Evolutionary conservation across 2,888 invertebrate genomes (phyloP).

Genomic region (Drosophila fulvimacula): DNA sequence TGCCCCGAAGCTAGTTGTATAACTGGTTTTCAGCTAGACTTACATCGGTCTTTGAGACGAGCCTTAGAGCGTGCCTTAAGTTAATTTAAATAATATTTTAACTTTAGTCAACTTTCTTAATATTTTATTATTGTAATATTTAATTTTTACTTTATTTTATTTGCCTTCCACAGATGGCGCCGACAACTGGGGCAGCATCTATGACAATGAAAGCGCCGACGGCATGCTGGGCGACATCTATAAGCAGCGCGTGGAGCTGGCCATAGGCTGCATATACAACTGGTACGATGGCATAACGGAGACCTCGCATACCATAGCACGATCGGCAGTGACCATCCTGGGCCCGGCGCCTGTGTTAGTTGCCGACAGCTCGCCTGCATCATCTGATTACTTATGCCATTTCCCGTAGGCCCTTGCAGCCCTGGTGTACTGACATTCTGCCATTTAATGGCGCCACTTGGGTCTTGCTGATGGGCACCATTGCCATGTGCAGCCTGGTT

Average conservation of each 20-base stretch:
- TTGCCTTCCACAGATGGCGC: slow-evolving; percentile 71
- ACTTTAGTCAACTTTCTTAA: background rate
- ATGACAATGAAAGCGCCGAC: slow-evolving; percentile 79
- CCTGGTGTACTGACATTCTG: slow-evolving; percentile 80
- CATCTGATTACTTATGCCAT: background rate
- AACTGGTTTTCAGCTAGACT: too few relatives aligned
- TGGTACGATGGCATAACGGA: slow-evolving; percentile 83
- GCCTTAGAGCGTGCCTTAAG: too few relatives aligned
- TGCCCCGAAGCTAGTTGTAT: too few relatives aligned
- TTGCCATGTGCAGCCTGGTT: slow-evolving; percentile 68
- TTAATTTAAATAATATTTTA: too few relatives aligned
- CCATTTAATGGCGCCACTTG: slow-evolving; percentile 77
- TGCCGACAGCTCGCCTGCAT: rapidly evolving
- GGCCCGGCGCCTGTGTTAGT: slow-evolving; percentile 82
- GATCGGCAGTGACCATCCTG: slow-evolving; percentile 82
- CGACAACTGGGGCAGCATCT: slow-evolving; percentile 83
- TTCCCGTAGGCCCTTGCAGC: slow-evolving; percentile 68
- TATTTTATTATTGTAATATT: background rate
- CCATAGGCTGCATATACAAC: slow-evolving; percentile 83
- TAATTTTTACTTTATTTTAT: background rate
- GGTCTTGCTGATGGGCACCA: slow-evolving; percentile 65
- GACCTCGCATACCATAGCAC: slow-evolving; percentile 80
- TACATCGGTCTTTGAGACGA: too few relatives aligned
- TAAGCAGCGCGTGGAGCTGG: slow-evolving; percentile 79
- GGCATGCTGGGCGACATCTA: slow-evolving; percentile 83